Evolutionary conservation across 2,888 invertebrate species (phyloP).

Genomic region (Ephialtes manifestator): DNA sequence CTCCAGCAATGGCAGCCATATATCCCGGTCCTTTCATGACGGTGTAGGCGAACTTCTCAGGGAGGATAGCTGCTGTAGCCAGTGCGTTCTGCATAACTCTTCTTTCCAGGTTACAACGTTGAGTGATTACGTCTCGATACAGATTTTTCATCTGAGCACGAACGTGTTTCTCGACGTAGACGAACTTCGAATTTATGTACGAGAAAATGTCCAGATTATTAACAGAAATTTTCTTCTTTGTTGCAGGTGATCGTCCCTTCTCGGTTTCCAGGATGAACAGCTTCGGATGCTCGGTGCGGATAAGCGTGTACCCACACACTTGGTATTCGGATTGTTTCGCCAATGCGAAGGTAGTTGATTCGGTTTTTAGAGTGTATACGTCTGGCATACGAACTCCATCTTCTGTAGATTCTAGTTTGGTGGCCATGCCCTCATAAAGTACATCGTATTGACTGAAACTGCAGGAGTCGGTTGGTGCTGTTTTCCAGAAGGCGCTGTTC

Average conservation of each 20-base stretch:
- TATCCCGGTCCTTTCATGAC: slow-evolving; percentile 68
- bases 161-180: slow-evolving; percentile 74
- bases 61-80: too few relatives aligned
- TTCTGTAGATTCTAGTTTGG: neutral
- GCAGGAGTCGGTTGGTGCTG: slow-evolving; percentile 28
- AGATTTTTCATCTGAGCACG: slow-evolving; percentile 65
- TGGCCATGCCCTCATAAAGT: slow-evolving; percentile 27
- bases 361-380: slow-evolving; percentile 18
- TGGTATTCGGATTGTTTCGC: too few relatives aligned
- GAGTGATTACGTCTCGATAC: slow-evolving; percentile 63
- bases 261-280: neutral
- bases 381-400: neutral
- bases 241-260: neutral
- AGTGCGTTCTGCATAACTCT: too few relatives aligned
- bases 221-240: neutral
- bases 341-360: slow-evolving; percentile 38
- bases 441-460: too few relatives aligned
- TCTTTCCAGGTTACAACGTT: too few relatives aligned
- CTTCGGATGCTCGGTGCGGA: too few relatives aligned
- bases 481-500: slow-evolving; percentile 42
- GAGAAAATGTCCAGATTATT: too few relatives aligned
- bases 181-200: too few relatives aligned
- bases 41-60: too few relatives aligned
- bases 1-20: slow-evolving; percentile 72
- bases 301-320: neutral